Evolutionary conservation across 2,113 vertebrate genomes (phyloP).

Genomic region (Periophthalmodon schlosseri): DNA sequence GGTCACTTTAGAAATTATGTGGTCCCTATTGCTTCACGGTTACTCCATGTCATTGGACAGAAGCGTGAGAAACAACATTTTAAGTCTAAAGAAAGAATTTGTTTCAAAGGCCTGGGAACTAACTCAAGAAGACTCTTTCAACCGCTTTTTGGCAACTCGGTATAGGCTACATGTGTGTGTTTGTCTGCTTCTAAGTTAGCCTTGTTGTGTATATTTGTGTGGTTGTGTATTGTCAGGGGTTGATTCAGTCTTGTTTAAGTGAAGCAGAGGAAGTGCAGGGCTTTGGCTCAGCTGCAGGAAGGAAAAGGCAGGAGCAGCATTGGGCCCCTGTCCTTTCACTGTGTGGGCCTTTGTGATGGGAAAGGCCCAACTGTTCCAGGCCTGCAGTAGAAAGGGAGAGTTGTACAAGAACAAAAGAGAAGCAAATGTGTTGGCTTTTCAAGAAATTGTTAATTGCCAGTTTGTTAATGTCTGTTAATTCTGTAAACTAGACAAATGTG

Average conservation of each 20-base stretch:
- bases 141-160: conserved; percentile 61
- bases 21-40: neutral
- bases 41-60: neutral
- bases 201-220: conserved; percentile 11
- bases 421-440: neutral
- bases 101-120: conserved; percentile 70
- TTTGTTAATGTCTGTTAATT: neutral
- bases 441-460: neutral
- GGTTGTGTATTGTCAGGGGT: conserved; percentile 13
- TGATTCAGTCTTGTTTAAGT: conserved; percentile 33
- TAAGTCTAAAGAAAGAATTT: conserved; percentile 50
- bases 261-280: conserved; percentile 41
- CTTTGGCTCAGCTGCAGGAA: conserved; percentile 68
- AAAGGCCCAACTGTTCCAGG: neutral
- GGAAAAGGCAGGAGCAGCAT: conserved; percentile 72
- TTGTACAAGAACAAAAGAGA: neutral
- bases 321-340: conserved; percentile 50
- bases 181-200: neutral
- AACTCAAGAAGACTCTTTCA: conserved; percentile 46
- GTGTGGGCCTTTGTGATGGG: conserved; percentile 10
- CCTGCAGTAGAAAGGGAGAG: neutral
- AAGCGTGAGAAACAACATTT: conserved; percentile 31
- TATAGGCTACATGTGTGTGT: conserved; percentile 20
- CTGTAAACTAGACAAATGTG: too few relatives aligned
- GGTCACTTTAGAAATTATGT: conserved; percentile 8